phyloP scores from a whole-genome alignment of 2,113 vertebrate species.

The Saguinus midas region DNA sequence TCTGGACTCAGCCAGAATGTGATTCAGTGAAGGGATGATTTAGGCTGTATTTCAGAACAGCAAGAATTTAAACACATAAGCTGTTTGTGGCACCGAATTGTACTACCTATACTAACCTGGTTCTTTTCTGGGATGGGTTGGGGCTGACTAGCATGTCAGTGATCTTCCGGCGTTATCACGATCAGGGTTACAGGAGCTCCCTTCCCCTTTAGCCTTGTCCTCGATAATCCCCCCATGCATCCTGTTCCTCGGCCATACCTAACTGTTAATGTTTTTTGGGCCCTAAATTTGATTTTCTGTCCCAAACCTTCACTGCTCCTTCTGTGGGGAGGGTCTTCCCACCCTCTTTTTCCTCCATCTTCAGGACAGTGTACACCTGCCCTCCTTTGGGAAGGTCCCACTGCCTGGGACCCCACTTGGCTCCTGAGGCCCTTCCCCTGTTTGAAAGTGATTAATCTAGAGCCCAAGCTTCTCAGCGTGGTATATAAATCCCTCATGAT shows the following conservation, averaged over 20 bases:
- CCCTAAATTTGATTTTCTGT: neutral
- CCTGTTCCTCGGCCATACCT: neutral
- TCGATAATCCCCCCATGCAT: fast-evolving
- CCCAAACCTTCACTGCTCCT: neutral
- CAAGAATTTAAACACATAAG: neutral
- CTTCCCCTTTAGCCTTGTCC: neutral
- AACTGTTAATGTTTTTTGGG: neutral
- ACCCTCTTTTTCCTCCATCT: neutral
- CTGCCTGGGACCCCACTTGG: neutral
- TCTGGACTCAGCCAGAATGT: neutral
- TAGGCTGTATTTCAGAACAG: neutral
- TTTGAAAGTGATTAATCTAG: neutral
- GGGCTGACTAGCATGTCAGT: neutral
- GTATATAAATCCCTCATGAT: neutral
- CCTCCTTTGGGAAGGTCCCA: neutral
- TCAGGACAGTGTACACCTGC: neutral
- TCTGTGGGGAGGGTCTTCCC: neutral
- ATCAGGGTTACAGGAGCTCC: neutral
- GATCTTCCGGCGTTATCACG: neutral
- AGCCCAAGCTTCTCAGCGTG: neutral
- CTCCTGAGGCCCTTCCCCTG: neutral
- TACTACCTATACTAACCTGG: neutral
- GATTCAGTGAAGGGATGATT: neutral
- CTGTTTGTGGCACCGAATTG: neutral
- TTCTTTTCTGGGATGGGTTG: neutral